Evolutionary conservation across 2,113 vertebrate species (phyloP), one percentile per base, ranked within the genome.

Genomic region (Aphyosemion australe): DNA sequence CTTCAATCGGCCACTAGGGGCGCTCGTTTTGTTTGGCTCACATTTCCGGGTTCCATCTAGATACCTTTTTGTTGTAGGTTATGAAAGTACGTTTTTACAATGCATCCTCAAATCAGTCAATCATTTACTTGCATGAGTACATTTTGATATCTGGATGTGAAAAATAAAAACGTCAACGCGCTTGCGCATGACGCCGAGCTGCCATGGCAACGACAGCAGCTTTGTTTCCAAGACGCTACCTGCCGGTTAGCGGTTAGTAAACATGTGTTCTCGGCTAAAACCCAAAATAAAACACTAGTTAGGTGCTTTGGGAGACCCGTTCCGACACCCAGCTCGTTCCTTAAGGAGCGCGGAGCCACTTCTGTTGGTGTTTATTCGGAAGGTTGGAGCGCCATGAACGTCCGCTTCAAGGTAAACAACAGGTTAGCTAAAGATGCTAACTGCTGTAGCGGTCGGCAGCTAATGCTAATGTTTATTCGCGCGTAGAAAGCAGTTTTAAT

Each of bases 321-420:
- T 74, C 41, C 59, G 20, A 1, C 20, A 11, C 21, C 5, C 21
- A 1, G 14, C 1, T 5, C 2, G 7, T 19, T 1, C 0, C 15
- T 12, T 9, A 1, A 50, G 34, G 51, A 46, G 16, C 0, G 0
- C 16, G 32, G 26, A 6, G 37, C 26, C 39, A 76, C 13, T 9
- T 39, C 13, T 53, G 26, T 31, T 20, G 45, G 18, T 15, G 60
- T 55, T 56, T n/a, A 20, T 3, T 60, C n/a, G 8, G 12, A 14
- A 19, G n/a, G 61, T 11, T 19, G 31, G 15, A 3, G 41, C 69
- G 76, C 3, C 60, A 88, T 89, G 88, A 78, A 76, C 1, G 82
- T 84, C 59, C 76, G 84, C 69, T 86, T 87, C 41, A 82, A 84
- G 87, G 87, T 89, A 74, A 74, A 43, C 60, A 39, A 21, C 52